These are phyloP conservation scores for Menura novaehollandiae DNA, from an alignment of 2,113 vertebrate genomes.

Conservation along the genomic window DNA sequence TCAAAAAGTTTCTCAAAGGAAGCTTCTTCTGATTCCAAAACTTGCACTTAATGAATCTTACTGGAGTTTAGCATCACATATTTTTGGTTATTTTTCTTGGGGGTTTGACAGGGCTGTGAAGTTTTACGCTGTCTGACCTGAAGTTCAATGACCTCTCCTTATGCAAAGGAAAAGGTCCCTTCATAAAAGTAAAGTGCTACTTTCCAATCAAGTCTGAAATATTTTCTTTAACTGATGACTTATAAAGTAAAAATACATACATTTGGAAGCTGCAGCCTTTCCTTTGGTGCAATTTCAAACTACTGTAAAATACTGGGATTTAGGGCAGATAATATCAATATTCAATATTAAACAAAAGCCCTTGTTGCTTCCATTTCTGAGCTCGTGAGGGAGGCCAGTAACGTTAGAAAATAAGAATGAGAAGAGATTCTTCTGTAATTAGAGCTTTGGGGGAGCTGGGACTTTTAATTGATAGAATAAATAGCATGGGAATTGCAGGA, in stretches of 20 bases:
- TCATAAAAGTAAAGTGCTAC: neutral
- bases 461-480: neutral
- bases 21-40: neutral
- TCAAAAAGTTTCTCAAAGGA: neutral
- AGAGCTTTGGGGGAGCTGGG: neutral
- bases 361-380: neutral
- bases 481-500: neutral
- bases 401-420: neutral
- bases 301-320: neutral
- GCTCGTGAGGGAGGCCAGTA: neutral
- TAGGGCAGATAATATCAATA: neutral
- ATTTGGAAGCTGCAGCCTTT: neutral
- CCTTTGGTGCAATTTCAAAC: neutral
- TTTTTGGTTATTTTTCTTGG: constrained; percentile 14
- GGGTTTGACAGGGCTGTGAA: neutral
- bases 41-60: constrained; percentile 22
- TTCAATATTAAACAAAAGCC: neutral
- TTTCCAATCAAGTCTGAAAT: neutral
- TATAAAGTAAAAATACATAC: neutral
- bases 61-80: neutral
- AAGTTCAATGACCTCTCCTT: neutral
- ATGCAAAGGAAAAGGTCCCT: neutral
- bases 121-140: neutral
- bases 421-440: neutral
- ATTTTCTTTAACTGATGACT: neutral